A percentile compares a stretch with the other conserved stretches of the same genome.
phyloP scores from a whole-genome alignment of 2,797 vertebrate species.

The Sebastolobus altivelis region DNA sequence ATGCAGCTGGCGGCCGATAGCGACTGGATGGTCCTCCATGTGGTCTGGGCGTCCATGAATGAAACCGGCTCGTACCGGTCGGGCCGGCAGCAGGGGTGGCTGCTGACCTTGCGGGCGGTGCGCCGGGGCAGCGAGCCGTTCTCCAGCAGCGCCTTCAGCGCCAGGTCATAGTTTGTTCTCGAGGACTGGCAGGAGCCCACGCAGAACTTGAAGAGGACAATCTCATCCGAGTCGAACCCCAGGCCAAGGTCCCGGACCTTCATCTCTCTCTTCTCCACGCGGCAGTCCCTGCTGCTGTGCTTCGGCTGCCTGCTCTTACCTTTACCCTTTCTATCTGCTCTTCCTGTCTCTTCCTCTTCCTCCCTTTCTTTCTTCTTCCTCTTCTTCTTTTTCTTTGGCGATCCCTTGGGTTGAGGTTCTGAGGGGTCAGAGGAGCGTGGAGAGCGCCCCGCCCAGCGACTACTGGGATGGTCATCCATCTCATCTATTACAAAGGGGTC shows the following conservation, averaged over 20 bases:
- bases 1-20: slow-evolving; percentile 93
- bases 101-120: slow-evolving; percentile 81
- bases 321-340: slow-evolving; percentile 54
- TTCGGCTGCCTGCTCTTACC: slow-evolving; percentile 53
- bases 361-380: slow-evolving; percentile 76
- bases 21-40: slow-evolving; percentile 91
- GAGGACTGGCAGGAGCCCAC: slow-evolving; percentile 91
- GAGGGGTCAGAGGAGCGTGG: slow-evolving; percentile 67
- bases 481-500: slow-evolving; percentile 82
- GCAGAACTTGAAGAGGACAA: slow-evolving; percentile 95
- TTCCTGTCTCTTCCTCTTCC: slow-evolving; percentile 61
- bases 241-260: slow-evolving; percentile 92
- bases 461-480: slow-evolving; percentile 80
- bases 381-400: slow-evolving; percentile 83
- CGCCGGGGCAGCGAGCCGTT: slow-evolving; percentile 84
- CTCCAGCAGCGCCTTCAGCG: slow-evolving; percentile 86
- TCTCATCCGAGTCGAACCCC: slow-evolving; percentile 94
- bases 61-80: slow-evolving; percentile 91
- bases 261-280: slow-evolving; percentile 90
- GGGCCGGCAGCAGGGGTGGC: slow-evolving; percentile 94
- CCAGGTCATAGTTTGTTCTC: slow-evolving; percentile 91
- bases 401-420: slow-evolving; percentile 64
- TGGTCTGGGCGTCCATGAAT: slow-evolving; percentile 94
- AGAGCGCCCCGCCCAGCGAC: slow-evolving; percentile 82
- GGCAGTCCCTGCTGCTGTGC: slow-evolving; percentile 89